Conservation (phyloP, 2,113 vertebrate species). For the Thalassarche chlororhynchos region DNA sequence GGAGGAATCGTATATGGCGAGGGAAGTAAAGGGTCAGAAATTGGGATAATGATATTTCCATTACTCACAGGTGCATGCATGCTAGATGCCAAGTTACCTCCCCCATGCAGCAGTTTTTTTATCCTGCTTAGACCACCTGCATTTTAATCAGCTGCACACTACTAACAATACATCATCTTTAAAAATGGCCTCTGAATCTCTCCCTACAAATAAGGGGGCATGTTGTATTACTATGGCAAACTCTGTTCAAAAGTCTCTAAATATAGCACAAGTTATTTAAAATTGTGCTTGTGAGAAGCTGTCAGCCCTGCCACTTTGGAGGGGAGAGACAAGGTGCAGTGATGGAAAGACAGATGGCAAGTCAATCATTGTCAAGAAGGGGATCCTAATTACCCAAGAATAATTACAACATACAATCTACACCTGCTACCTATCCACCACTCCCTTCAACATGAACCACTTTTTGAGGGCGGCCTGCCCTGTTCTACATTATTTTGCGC, state of each 20-base stretch:
- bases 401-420: not conserved
- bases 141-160: not conserved
- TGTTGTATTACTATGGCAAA: not conserved
- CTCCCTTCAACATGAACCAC: not conserved
- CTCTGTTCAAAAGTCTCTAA: not conserved
- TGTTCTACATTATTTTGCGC: not conserved
- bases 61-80: not conserved
- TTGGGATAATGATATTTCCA: not conserved
- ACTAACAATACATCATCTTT: not conserved
- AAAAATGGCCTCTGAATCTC: not conserved
- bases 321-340: not conserved
- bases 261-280: not conserved
- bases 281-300: not conserved
- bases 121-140: not conserved
- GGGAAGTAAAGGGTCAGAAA: not conserved
- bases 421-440: not conserved
- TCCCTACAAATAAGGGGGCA: not conserved
- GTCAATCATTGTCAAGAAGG: slow-evolving; percentile 8
- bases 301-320: not conserved
- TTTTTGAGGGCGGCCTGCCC: not conserved
- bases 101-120: not conserved
- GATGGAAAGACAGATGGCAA: slow-evolving; percentile 3
- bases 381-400: not conserved
- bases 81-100: not conserved
- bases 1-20: accelerated